Evolutionary conservation across 2,113 vertebrate species (phyloP).

Genomic region (Kobus ellipsiprymnus): DNA sequence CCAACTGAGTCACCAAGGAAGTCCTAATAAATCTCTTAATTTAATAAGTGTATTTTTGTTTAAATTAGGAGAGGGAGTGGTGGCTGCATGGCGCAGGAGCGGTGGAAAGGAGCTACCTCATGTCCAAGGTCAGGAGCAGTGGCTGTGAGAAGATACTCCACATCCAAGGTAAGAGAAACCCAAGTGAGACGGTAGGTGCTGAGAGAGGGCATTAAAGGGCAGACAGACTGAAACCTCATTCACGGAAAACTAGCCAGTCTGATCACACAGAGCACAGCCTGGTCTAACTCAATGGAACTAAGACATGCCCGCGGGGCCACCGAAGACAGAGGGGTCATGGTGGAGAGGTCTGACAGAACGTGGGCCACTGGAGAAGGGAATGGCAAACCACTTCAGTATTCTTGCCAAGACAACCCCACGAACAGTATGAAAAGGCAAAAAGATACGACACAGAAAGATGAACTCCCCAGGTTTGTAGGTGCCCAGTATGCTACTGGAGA

Average conservation of each 20-base stretch:
- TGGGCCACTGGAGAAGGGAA: neutral
- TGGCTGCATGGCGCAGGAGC: accelerated
- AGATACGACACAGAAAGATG: neutral
- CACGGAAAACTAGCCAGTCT: neutral
- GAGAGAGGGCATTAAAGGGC: neutral
- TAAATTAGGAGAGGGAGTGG: neutral
- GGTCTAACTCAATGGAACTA: neutral
- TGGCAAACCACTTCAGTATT: neutral
- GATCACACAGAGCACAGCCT: neutral
- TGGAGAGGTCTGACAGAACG: neutral
- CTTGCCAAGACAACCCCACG: neutral
- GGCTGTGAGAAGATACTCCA: neutral
- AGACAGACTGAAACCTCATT: neutral
- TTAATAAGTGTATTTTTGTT: neutral
- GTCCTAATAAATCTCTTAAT: neutral
- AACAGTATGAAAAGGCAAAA: neutral
- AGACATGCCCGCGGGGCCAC: neutral
- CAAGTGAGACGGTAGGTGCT: neutral
- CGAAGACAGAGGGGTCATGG: neutral
- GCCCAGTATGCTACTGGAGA: neutral
- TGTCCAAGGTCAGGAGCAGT: neutral
- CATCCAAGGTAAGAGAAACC: neutral
- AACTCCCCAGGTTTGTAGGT: neutral
- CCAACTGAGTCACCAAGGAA: neutral
- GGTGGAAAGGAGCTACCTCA: neutral